Conservation (phyloP, 2,888 invertebrate genomes). For the Limenitis camilla region DNA sequence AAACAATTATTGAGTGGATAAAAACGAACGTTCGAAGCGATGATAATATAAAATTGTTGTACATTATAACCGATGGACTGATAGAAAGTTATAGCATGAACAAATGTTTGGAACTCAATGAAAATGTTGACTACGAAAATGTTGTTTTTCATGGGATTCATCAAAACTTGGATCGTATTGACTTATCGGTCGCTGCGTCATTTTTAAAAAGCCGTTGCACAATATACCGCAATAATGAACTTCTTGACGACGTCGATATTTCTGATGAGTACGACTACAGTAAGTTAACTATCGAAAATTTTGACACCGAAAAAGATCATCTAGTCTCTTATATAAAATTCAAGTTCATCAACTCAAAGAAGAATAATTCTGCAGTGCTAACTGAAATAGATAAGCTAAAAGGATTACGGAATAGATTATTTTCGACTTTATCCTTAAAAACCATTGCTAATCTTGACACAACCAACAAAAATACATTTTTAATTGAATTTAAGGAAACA, state of each 20-base stretch:
- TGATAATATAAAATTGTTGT: slow-evolving; percentile 30
- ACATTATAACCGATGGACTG: slow-evolving; percentile 35
- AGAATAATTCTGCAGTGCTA: slow-evolving; percentile 26
- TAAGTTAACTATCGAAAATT: slow-evolving; percentile 32
- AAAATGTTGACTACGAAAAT: slow-evolving; percentile 31
- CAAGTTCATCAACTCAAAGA: slow-evolving; percentile 30
- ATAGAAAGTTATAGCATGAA: slow-evolving; percentile 10
- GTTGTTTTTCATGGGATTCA: slow-evolving; percentile 33
- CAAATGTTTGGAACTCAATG: slow-evolving; percentile 17
- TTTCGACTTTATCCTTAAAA: slow-evolving; percentile 23
- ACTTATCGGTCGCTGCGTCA: slow-evolving; percentile 32
- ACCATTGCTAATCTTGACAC: slow-evolving; percentile 21
- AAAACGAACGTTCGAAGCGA: slow-evolving; percentile 9
- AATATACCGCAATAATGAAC: slow-evolving; percentile 31
- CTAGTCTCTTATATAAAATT: slow-evolving; percentile 38
- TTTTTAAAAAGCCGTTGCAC: slow-evolving; percentile 32
- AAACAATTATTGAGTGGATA: slow-evolving; percentile 21
- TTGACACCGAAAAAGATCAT: slow-evolving; percentile 29
- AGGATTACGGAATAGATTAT: slow-evolving; percentile 29
- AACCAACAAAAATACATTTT: slow-evolving; percentile 29
- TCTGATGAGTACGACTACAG: slow-evolving; percentile 34
- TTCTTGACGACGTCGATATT: slow-evolving; percentile 31
- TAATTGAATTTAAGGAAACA: slow-evolving; percentile 28
- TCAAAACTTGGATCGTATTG: slow-evolving; percentile 9
- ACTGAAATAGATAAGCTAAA: slow-evolving; percentile 35